Base-by-base conservation (phyloP, 2,888 invertebrate species). In the Ecliptopera silaceata region DNA sequence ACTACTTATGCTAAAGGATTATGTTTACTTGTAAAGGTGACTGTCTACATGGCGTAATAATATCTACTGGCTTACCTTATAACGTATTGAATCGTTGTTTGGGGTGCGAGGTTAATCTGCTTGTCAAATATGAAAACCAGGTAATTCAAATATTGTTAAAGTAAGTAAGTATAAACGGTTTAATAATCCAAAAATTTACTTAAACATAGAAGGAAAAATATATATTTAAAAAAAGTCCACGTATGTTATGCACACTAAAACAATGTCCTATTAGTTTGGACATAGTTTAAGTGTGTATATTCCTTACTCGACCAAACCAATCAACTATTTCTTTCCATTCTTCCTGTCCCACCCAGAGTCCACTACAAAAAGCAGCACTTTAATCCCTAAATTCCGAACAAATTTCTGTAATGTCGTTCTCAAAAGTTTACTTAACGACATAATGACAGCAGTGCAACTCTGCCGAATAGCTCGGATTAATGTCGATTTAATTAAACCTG, bases 401-500 rank as follows among this genome's bases (percentile, higher is more conserved):
- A 84, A 81, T 82, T 81, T 79, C 69, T 68, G 66, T 63, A 68
- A 68, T 74, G 74, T 75, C 73, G 69, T 70, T 74, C 75, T 74
- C 77, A 82, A 83, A 86, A 84, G 73, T 79, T 76, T 74, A 71
- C 71, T 76, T 82, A 85, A 88, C 82, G 80, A 86, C 84, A 84
- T 90, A 90, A 91, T 90, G 87, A 88, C 86, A 82, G 82, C 72
- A 70, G 69, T 66, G 72, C 77, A 76, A 79, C 80, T 80, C 82
- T 78, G 77, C 82, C 80, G 72, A 80, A 82, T 79, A 81, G 80
- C 78, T 77, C 67, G 84, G 84, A 88, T 87, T 90, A 88, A 90
- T 88, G 86, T 88, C 84, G 81, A 87, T 88, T 88, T 89, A 88
- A 90, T 91, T 90, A 89, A 89, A 88, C 84, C 84, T 83, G 83